Conservation (phyloP, 2,888 invertebrate genomes). For the Platerodrilus igneus region DNA sequence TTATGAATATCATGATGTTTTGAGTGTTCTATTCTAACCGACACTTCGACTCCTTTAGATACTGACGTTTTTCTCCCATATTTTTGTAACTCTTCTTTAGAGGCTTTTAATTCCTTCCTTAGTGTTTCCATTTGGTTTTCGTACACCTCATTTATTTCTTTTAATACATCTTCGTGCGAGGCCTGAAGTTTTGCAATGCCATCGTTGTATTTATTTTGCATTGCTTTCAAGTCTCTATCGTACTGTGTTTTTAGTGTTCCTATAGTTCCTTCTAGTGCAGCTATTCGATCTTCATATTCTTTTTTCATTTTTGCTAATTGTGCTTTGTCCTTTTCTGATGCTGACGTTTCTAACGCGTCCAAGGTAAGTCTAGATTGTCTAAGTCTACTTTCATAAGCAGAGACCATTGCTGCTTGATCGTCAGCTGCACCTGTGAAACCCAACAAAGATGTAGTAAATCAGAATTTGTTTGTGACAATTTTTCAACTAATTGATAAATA, state of each 20-base stretch:
- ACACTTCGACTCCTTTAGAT: background rate
- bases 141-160: constrained; percentile 50
- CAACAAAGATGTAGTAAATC: too few relatives aligned
- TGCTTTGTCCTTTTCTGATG: constrained; percentile 9
- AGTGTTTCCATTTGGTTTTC: constrained; percentile 54
- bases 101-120: constrained; percentile 32
- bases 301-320: constrained; percentile 13
- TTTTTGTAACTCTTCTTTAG: constrained; percentile 11
- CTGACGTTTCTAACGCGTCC: constrained; percentile 5
- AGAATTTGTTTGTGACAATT: background rate
- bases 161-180: constrained; percentile 52
- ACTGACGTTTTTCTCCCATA: background rate
- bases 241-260: constrained; percentile 51
- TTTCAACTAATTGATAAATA: too few relatives aligned
- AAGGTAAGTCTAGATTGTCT: background rate
- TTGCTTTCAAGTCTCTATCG: constrained; percentile 52
- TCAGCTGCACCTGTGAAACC: constrained; percentile 6
- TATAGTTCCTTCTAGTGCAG: constrained; percentile 26
- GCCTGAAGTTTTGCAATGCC: constrained; percentile 54
- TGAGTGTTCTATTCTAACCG: background rate
- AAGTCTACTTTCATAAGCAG: constrained; percentile 3
- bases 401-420: background rate
- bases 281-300: constrained; percentile 29
- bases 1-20: background rate
- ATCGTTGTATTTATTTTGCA: constrained; percentile 53